Percentiles rank a stretch among this genome's conserved stretches.
These are phyloP conservation scores for Notothenia rossii DNA, from an alignment of 2,113 vertebrate genomes.

Conservation along the genomic window DNA sequence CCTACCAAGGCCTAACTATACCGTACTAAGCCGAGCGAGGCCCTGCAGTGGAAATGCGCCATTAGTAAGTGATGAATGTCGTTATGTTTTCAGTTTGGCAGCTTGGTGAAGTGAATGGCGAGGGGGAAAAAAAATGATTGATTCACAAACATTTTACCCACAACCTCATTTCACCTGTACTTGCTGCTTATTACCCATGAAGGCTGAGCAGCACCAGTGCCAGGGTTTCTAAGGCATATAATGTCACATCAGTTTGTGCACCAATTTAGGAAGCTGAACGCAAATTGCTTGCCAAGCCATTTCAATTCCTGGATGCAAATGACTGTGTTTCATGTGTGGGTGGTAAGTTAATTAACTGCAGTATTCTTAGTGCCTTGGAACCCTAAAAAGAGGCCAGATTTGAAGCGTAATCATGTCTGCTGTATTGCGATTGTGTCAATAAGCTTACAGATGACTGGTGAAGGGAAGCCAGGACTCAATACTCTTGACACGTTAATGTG, in stretches of 20 bases:
- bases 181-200: constrained; percentile 1
- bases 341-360: constrained; percentile 66
- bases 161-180: neutral
- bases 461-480: constrained; percentile 13
- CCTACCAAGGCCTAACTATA: no score
- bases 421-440: constrained; percentile 44
- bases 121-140: constrained; percentile 11
- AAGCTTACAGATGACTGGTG: constrained; percentile 35
- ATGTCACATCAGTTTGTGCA: constrained; percentile 38
- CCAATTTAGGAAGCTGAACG: constrained; percentile 49
- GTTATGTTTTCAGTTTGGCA: constrained; percentile 15
- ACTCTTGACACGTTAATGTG: constrained; percentile 20
- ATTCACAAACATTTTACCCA: constrained; percentile 23
- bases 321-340: constrained; percentile 33
- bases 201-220: neutral
- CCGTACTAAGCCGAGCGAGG: no score
- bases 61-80: constrained; percentile 48
- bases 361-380: constrained; percentile 46
- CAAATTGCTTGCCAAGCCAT: constrained; percentile 42
- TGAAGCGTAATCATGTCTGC: constrained; percentile 62
- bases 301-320: constrained; percentile 57
- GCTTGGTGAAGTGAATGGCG: neutral
- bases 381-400: constrained; percentile 37
- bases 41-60: no score
- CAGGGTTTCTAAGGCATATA: constrained; percentile 26